Conservation (phyloP, 2,113 vertebrate genomes). For the Pica pica region DNA sequence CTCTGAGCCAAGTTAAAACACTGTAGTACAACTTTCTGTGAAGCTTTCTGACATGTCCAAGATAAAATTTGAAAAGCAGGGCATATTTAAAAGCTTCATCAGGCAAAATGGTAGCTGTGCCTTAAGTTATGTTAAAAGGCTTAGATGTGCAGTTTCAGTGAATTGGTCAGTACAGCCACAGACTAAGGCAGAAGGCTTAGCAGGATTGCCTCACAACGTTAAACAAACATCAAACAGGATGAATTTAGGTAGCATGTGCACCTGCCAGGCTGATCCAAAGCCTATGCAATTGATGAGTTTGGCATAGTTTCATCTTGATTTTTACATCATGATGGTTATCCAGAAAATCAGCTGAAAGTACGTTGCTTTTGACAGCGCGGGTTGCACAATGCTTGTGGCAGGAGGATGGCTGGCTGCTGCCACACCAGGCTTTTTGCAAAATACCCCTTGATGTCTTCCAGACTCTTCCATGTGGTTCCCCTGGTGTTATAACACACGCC, state of each 20-base stretch:
- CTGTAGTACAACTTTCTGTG: not conserved
- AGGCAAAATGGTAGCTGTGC: not conserved
- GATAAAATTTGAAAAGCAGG: not conserved
- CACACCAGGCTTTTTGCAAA: not conserved
- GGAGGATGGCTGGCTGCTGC: not conserved
- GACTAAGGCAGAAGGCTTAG: not conserved
- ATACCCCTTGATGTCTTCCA: not conserved
- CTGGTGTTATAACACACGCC: not conserved
- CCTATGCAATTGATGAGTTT: not conserved
- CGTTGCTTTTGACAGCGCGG: rapidly evolving
- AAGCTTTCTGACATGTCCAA: not conserved
- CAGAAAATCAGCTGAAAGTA: not conserved
- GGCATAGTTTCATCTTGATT: not conserved
- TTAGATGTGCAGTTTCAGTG: not conserved
- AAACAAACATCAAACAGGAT: not conserved
- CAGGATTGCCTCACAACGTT: not conserved
- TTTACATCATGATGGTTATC: not conserved
- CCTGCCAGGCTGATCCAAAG: not conserved
- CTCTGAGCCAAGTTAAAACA: not conserved
- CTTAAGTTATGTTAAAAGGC: not conserved
- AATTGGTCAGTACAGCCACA: not conserved
- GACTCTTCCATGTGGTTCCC: not conserved
- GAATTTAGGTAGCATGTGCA: not conserved
- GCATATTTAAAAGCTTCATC: not conserved
- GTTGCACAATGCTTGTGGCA: not conserved